These are phyloP conservation scores for Stenodera caucasica DNA, from an alignment of 2,888 invertebrate genomes.

Conservation along the genomic window DNA sequence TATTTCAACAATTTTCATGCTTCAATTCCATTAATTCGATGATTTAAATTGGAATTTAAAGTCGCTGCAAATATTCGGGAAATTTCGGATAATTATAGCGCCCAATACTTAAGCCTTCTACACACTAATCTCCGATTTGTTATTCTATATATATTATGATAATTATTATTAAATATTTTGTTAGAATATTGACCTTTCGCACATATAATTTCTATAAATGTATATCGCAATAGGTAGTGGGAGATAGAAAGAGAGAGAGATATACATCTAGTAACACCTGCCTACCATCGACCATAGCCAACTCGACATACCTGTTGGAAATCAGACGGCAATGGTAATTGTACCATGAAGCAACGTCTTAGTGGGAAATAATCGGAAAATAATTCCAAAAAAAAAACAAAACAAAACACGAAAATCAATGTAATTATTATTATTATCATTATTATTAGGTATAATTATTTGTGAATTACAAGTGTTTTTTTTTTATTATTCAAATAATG, in stretches of 20 bases:
- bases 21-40: too few relatives aligned
- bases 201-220: neutral
- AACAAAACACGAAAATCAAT: conserved; percentile 12
- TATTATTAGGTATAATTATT: neutral
- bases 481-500: neutral
- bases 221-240: neutral
- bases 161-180: neutral
- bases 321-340: conserved; percentile 28
- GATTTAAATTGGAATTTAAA: too few relatives aligned
- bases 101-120: too few relatives aligned
- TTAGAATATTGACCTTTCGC: neutral
- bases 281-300: conserved; percentile 17
- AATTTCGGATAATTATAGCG: too few relatives aligned
- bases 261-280: neutral
- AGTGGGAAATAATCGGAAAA: neutral
- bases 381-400: neutral
- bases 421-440: neutral
- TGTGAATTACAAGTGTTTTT: conserved; percentile 3
- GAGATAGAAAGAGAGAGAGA: neutral
- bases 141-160: neutral
- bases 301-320: conserved; percentile 28
- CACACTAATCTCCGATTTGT: too few relatives aligned
- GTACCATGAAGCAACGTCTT: conserved; percentile 20
- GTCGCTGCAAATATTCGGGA: too few relatives aligned
- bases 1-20: too few relatives aligned